phyloP scores from a whole-genome alignment of 2,797 vertebrate genomes.

The Gymnothorax javanicus region DNA sequence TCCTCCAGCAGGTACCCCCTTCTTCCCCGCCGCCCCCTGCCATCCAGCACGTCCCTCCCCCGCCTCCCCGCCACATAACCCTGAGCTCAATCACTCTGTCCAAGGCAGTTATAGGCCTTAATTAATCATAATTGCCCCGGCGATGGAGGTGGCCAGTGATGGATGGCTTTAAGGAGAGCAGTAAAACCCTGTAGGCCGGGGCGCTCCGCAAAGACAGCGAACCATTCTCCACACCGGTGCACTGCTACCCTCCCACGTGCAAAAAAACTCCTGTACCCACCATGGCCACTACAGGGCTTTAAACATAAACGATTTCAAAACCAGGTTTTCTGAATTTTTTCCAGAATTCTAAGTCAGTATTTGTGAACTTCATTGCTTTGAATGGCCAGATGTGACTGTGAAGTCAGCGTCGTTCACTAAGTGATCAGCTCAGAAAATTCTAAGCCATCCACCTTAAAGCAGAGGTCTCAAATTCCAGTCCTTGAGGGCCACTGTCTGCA shows the following conservation, averaged over 20 bases:
- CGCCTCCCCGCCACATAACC: constrained; percentile 49
- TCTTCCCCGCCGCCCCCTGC: constrained; percentile 58
- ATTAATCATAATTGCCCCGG: constrained; percentile 15
- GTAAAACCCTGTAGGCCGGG: neutral
- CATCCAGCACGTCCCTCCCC: constrained; percentile 86
- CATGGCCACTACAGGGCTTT: neutral
- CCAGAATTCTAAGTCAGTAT: too few relatives aligned
- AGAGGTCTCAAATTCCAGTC: too few relatives aligned
- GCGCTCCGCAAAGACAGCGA: neutral
- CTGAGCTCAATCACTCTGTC: neutral
- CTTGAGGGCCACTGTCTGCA: too few relatives aligned
- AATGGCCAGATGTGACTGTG: too few relatives aligned
- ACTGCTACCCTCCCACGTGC: neutral
- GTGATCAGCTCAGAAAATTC: too few relatives aligned
- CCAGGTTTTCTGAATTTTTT: too few relatives aligned
- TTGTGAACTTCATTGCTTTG: too few relatives aligned
- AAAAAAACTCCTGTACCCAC: neutral
- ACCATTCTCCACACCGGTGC: neutral
- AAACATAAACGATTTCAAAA: neutral
- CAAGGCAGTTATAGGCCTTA: constrained; percentile 5
- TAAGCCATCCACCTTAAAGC: too few relatives aligned
- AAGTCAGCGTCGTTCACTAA: too few relatives aligned
- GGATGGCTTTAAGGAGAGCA: constrained; percentile 7
- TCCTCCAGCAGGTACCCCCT: constrained; percentile 71
- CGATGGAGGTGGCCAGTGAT: constrained; percentile 7